Evolutionary conservation across 2,888 invertebrate genomes (phyloP).

Genomic region (Drosophila lutescens): DNA sequence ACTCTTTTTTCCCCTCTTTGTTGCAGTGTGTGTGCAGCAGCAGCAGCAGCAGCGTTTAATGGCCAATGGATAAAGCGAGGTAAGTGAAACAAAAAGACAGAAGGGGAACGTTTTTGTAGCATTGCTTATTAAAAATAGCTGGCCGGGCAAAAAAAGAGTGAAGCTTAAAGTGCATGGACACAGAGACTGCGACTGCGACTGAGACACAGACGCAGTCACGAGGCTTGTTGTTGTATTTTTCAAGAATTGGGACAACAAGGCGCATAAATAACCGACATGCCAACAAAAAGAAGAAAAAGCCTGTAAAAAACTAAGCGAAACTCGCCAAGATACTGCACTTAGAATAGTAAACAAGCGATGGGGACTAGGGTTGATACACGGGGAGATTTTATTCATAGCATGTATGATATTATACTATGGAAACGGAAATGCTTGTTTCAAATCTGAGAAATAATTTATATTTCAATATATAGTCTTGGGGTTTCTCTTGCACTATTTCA

Average conservation of each 20-base stretch:
- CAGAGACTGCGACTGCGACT: slow-evolving; percentile 3
- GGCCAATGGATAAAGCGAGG: slow-evolving; percentile 55
- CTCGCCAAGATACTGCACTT: slow-evolving; percentile 63
- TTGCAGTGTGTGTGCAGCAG: slow-evolving; percentile 25
- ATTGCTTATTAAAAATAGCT: slow-evolving; percentile 68
- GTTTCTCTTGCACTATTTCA: too few relatives aligned
- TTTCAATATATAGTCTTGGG: too few relatives aligned
- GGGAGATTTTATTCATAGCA: slow-evolving; percentile 8
- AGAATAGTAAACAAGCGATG: slow-evolving; percentile 70
- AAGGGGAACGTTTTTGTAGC: slow-evolving; percentile 21
- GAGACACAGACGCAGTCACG: slow-evolving; percentile 20
- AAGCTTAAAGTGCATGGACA: slow-evolving; percentile 30
- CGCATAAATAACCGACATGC: slow-evolving; percentile 79
- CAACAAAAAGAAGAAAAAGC: slow-evolving; percentile 42
- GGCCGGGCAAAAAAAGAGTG: slow-evolving; percentile 18
- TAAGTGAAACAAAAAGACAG: slow-evolving; percentile 41
- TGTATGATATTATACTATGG: too few relatives aligned
- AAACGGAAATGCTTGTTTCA: too few relatives aligned
- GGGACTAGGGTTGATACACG: slow-evolving; percentile 12
- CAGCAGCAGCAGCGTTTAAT: slow-evolving; percentile 38
- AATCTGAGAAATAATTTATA: too few relatives aligned
- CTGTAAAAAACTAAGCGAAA: slow-evolving; percentile 53
- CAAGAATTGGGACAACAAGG: slow-evolving; percentile 77
- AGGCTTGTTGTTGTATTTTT: slow-evolving; percentile 58
- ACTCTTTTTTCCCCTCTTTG: slow-evolving; percentile 27